Conservation (phyloP, 1,140 invertebrate species). For the Neodiprion pinetum region DNA sequence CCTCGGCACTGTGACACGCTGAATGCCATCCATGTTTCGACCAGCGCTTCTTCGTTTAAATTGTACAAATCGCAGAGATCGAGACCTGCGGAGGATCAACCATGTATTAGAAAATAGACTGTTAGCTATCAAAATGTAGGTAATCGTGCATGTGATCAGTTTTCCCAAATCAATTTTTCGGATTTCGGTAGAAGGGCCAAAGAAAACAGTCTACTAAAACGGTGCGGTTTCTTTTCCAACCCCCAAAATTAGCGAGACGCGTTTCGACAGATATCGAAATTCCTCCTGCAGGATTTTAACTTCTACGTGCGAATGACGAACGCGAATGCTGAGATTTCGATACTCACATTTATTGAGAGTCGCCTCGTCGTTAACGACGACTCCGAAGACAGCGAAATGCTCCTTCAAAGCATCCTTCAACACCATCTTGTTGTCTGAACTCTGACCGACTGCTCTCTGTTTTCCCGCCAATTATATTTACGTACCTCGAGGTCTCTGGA, state of each 20-base stretch:
- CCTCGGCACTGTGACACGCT: constrained; percentile 38
- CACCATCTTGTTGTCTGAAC: constrained; percentile 41
- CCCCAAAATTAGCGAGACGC: not conserved
- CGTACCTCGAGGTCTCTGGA: too few relatives aligned
- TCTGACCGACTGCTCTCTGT: not conserved
- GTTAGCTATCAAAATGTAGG: not conserved
- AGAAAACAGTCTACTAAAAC: not conserved
- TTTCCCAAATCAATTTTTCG: constrained; percentile 5
- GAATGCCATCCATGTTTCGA: constrained; percentile 57
- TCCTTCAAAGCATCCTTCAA: constrained; percentile 37
- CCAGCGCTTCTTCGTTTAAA: constrained; percentile 51
- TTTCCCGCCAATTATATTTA: constrained; percentile 40
- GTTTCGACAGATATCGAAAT: not conserved
- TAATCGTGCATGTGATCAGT: not conserved
- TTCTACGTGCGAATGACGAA: not conserved
- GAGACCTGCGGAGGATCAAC: constrained; percentile 42
- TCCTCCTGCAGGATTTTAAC: not conserved
- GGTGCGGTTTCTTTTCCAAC: not conserved
- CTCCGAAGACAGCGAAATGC: constrained; percentile 43
- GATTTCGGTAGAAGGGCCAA: not conserved
- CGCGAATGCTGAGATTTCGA: not conserved
- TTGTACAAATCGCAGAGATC: constrained; percentile 49
- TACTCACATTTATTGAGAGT: constrained; percentile 52
- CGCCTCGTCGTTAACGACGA: constrained; percentile 33
- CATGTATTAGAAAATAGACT: not conserved